These are phyloP conservation scores for Nudaria mundana DNA, from an alignment of 2,888 invertebrate species.

Conservation along the genomic window DNA sequence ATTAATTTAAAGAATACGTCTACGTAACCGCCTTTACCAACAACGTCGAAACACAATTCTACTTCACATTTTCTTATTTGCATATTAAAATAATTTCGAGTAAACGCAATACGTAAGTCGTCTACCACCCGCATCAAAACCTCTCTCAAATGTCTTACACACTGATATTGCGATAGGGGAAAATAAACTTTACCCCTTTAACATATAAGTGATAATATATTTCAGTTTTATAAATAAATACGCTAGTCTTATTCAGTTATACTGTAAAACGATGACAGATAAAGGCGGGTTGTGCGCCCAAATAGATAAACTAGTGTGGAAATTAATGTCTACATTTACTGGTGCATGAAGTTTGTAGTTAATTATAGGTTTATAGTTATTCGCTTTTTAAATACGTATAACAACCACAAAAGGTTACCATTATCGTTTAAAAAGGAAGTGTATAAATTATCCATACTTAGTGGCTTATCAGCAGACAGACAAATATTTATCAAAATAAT, in stretches of 20 bases:
- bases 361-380: constrained; percentile 79
- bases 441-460: constrained; percentile 67
- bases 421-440: constrained; percentile 76
- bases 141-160: constrained; percentile 48
- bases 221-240: constrained; percentile 40
- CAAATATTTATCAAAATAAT: constrained; percentile 66
- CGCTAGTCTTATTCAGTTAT: constrained; percentile 53
- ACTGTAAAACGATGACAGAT: constrained; percentile 75
- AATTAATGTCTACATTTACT: constrained; percentile 82
- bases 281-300: constrained; percentile 79
- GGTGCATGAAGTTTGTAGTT: constrained; percentile 80
- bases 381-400: constrained; percentile 71
- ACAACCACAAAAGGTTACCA: constrained; percentile 73
- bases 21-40: constrained; percentile 73
- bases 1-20: constrained; percentile 81
- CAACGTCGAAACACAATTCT: constrained; percentile 77
- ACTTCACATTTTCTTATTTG: constrained; percentile 80
- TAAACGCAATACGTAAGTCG: constrained; percentile 77
- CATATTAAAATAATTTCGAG: constrained; percentile 81
- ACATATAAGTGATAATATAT: constrained; percentile 44
- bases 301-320: constrained; percentile 81
- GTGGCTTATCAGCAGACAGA: constrained; percentile 61
- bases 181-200: constrained; percentile 48
- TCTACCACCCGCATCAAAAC: constrained; percentile 51
- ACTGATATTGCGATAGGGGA: constrained; percentile 36